Evolutionary conservation across 2,113 vertebrate genomes (phyloP).

Genomic region (Phalacrocorax pelagicus): DNA sequence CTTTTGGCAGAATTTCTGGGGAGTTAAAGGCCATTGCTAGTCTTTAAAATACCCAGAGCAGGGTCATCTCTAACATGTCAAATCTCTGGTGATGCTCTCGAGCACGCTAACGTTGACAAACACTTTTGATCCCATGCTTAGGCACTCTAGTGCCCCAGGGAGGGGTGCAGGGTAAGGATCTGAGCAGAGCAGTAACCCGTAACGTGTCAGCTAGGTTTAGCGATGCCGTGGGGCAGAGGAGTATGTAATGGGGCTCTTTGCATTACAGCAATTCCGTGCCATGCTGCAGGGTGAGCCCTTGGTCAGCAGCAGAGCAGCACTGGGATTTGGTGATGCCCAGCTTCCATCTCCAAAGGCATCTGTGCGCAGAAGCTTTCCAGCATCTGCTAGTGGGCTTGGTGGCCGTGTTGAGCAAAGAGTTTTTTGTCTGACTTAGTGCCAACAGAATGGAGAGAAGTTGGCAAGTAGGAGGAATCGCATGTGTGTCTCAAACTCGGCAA

Average conservation of each 20-base stretch:
- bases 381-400: neutral
- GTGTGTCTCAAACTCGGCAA: neutral
- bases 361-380: neutral
- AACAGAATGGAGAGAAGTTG: neutral
- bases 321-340: neutral
- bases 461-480: neutral
- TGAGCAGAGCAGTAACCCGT: neutral
- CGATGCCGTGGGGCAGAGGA: accelerated
- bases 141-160: neutral
- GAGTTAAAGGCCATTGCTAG: neutral
- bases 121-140: neutral
- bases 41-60: neutral
- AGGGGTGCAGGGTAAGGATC: neutral
- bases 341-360: neutral
- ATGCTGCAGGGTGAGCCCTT: accelerated
- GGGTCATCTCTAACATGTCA: neutral
- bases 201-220: neutral
- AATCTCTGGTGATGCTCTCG: neutral
- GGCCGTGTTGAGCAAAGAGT: neutral
- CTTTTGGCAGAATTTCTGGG: neutral
- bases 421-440: neutral
- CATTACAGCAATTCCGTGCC: accelerated
- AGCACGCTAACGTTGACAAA: neutral
- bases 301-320: accelerated
- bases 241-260: neutral